A percentile compares a stretch with the other conserved stretches of the same genome.
Evolutionary conservation across 2,797 vertebrate genomes (phyloP).

Genomic region (Lithobates sylvaticus): DNA sequence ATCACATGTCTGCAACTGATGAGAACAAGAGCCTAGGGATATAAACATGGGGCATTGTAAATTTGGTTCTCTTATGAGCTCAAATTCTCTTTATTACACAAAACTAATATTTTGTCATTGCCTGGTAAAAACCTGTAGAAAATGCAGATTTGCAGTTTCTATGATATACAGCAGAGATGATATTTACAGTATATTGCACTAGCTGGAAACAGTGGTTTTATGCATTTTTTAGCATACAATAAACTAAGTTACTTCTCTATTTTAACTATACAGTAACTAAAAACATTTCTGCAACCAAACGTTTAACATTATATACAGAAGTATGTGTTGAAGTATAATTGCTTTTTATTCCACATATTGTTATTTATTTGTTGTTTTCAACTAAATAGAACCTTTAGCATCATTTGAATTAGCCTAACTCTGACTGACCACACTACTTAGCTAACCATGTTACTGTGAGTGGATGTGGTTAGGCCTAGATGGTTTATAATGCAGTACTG

Average conservation of each 20-base stretch:
- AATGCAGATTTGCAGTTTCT: no score
- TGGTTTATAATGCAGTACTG: conserved; percentile 50
- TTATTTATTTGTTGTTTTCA: neutral
- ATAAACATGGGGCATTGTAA: neutral
- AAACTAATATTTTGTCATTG: neutral
- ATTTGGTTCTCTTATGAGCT: no score
- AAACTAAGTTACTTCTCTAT: no score
- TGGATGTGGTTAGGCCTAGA: conserved; percentile 54
- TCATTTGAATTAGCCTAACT: conserved; percentile 16
- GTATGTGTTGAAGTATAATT: no score
- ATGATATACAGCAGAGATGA: no score
- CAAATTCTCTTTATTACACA: neutral
- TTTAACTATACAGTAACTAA: no score
- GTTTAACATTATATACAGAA: neutral
- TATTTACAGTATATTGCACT: no score
- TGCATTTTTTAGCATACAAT: no score
- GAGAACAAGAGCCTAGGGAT: neutral
- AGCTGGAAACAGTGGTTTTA: no score
- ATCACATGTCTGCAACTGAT: conserved; percentile 19
- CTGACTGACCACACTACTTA: conserved; percentile 37
- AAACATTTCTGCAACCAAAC: neutral
- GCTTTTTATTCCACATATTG: neutral
- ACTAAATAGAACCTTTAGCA: neutral
- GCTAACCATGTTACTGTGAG: conserved; percentile 40
- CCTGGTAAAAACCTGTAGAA: no score